phyloP scores from a whole-genome alignment of 2,113 vertebrate genomes.

The Blennius ocellaris region DNA sequence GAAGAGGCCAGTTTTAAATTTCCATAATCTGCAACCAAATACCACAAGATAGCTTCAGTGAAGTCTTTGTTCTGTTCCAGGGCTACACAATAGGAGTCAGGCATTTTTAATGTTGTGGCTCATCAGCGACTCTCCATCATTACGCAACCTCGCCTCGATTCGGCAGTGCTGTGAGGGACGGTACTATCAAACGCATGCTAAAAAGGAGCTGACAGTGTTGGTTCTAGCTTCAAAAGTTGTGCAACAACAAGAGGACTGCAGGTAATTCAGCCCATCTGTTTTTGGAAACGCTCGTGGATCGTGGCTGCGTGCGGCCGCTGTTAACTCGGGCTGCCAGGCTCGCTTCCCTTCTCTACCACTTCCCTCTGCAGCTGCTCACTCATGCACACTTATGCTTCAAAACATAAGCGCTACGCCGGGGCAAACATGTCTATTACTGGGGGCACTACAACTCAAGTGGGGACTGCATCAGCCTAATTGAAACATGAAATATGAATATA shows the following conservation, averaged over 20 bases:
- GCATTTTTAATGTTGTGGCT: background rate
- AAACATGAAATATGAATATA: constrained; percentile 16
- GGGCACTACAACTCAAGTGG: constrained; percentile 4
- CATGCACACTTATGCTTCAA: constrained; percentile 30
- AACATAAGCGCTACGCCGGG: constrained; percentile 13
- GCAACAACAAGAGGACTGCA: constrained; percentile 54
- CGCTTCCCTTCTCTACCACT: background rate
- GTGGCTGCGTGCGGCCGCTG: constrained; percentile 51
- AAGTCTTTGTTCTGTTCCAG: too few species aligned
- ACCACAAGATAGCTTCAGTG: too few species aligned
- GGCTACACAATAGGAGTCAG: background rate
- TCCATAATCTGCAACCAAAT: too few species aligned
- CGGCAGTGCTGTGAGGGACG: constrained; percentile 14
- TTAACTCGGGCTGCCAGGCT: constrained; percentile 44
- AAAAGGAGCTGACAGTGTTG: constrained; percentile 45
- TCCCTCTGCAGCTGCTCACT: constrained; percentile 49
- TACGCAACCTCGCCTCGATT: constrained; percentile 18
- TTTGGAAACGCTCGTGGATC: constrained; percentile 52
- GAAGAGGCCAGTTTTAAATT: too few species aligned
- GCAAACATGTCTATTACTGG: constrained; percentile 10
- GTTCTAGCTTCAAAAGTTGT: constrained; percentile 56
- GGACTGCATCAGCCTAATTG: constrained; percentile 4
- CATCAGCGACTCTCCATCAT: constrained; percentile 1
- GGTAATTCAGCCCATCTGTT: constrained; percentile 69
- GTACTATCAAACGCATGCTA: constrained; percentile 33